A percentile compares a stretch with the other conserved stretches of the same genome.
These are phyloP conservation scores for Herminia tarsipennalis DNA, from an alignment of 2,888 invertebrate genomes.

Conservation along the genomic window DNA sequence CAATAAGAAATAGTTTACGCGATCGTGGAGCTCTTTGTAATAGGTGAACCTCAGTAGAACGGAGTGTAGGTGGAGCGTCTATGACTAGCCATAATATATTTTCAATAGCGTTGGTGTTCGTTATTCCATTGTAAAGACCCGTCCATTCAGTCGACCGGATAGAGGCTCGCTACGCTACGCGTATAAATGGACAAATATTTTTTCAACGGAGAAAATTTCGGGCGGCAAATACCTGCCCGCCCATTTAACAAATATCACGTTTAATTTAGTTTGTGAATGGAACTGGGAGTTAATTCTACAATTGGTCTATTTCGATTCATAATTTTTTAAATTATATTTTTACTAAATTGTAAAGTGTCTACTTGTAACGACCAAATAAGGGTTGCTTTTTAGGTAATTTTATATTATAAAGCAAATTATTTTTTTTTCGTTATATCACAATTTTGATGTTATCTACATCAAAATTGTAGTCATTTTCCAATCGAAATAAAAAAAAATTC, in stretches of 20 bases:
- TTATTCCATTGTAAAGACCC: not conserved
- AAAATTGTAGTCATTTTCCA: no score
- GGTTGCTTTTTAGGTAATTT: no score
- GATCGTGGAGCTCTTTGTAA: not conserved
- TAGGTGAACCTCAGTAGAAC: not conserved
- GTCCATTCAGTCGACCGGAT: not conserved
- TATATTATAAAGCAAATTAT: no score
- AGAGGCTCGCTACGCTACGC: not conserved
- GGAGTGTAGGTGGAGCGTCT: not conserved
- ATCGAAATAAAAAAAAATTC: no score
- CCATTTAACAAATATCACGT: not conserved
- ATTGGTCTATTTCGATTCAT: no score
- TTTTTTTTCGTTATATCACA: no score
- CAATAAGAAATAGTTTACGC: not conserved
- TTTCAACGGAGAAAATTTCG: not conserved
- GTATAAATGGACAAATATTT: conserved; percentile 5
- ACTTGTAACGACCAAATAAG: no score
- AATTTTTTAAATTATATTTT: no score
- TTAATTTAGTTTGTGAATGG: no score
- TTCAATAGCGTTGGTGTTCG: not conserved
- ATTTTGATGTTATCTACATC: no score
- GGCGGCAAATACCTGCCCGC: not conserved
- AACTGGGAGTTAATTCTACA: no score
- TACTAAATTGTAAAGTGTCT: no score
- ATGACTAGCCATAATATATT: not conserved